Percentiles rank a stretch among this genome's conserved stretches.
Conservation (phyloP, 2,797 vertebrate genomes). For the Spinibarbus caldwelli region DNA sequence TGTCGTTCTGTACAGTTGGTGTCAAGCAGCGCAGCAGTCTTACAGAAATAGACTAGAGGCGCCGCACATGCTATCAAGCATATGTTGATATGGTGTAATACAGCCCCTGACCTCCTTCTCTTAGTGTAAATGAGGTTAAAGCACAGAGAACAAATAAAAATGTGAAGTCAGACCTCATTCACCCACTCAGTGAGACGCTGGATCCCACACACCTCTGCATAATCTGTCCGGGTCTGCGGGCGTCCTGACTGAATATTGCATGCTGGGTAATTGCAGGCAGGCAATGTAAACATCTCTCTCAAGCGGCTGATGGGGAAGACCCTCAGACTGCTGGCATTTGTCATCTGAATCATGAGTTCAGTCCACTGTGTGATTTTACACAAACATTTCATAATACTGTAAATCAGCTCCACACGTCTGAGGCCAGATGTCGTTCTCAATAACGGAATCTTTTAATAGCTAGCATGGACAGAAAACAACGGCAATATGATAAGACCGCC, state of each 20-base stretch:
- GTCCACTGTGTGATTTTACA: conserved; percentile 40
- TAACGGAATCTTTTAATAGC: conserved; percentile 38
- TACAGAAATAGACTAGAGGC: not conserved
- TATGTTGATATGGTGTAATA: conserved; percentile 38
- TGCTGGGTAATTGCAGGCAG: conserved; percentile 54
- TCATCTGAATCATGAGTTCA: conserved; percentile 53
- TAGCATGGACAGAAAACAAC: not conserved
- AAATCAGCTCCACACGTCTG: conserved; percentile 8
- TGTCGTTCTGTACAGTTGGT: not conserved
- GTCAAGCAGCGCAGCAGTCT: not conserved
- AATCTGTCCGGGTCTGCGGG: conserved; percentile 44
- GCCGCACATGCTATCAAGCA: conserved; percentile 9
- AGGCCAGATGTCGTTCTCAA: conserved; percentile 33
- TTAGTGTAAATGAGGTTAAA: conserved; percentile 51
- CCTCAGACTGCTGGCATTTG: conserved; percentile 48
- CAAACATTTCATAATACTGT: conserved; percentile 40
- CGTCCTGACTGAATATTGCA: conserved; percentile 51
- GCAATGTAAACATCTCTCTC: conserved; percentile 41
- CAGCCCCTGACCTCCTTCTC: conserved; percentile 39
- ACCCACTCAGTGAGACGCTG: conserved; percentile 16
- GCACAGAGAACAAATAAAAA: conserved; percentile 40
- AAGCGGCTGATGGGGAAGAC: conserved; percentile 33
- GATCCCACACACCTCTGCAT: conserved; percentile 31
- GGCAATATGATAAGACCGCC: not conserved
- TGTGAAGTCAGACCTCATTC: conserved; percentile 45